Base-by-base conservation (phyloP, 2,797 vertebrate species). In the Arremon aurantiirostris region DNA sequence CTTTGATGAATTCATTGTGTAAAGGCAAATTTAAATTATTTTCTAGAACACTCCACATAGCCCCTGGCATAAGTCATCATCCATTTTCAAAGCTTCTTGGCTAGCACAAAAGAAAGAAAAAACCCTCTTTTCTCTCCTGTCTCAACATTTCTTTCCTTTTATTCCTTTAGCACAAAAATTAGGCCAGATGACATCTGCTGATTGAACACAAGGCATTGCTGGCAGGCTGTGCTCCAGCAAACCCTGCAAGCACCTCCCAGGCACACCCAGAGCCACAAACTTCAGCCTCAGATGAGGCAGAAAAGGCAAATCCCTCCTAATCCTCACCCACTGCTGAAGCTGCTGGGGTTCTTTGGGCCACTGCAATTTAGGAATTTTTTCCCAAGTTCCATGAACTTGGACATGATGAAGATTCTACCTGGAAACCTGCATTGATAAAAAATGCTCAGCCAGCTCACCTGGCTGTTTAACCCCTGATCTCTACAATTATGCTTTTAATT, bases 71-170 rank as follows among this genome's bases (percentile, higher is more conserved):
- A 72, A 93, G 66, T 53, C 63, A 69, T 41, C 89, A 82, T 41
- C 70, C 49, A 44, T 79, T 87, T 94, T 80, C 86, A 86, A 89
- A 89, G 81, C 68, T 86, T 68, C 82, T 61, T 82, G 78, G 71
- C 70, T 63, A 59, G 82, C 56, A 82, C 12, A 37, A 63, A 84
- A 82, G 78, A 91, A 82, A 75, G 32, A 9, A 71, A 61, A 63
- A 26, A 5, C 5, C 8, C 2, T n/a, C 0, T 60, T 57, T 70
- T 71, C 50, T 89, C 44, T 75, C 70, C 86, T 82, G 75, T 75
- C 60, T 75, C 53, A 86, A 89, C 56, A 32, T 47, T 84, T 90
- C 30, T 81, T 60, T 35, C 50, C 53, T 60, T 83, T 76, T 66
- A 53, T 52, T 68, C 68, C 78, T 84, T 70, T 39, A 84, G 49